These are phyloP conservation scores for Eptatretus atami DNA, from an alignment of 2,797 vertebrate species.

Conservation along the genomic window DNA sequence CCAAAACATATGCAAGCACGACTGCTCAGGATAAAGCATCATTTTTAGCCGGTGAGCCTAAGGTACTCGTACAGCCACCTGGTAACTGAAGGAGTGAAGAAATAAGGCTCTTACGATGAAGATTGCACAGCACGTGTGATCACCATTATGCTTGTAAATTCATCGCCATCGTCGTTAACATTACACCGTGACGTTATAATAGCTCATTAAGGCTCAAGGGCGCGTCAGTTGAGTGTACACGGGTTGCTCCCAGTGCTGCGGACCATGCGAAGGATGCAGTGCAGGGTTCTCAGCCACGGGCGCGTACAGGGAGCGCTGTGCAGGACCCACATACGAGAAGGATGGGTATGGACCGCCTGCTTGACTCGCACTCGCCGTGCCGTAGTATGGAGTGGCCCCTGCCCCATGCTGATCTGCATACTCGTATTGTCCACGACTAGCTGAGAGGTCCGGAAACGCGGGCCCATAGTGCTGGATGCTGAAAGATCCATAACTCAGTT, in stretches of 20 bases:
- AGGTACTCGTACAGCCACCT: too few relatives aligned
- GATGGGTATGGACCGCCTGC: not conserved
- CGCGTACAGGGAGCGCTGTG: conserved; percentile 1
- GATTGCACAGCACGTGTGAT: too few relatives aligned
- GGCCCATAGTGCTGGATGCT: conserved; percentile 26
- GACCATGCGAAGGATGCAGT: conserved; percentile 35
- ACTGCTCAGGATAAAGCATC: too few relatives aligned
- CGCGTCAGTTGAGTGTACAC: conserved; percentile 75
- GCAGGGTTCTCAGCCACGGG: not conserved
- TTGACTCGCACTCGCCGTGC: not conserved
- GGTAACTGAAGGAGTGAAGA: too few relatives aligned
- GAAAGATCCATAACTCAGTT: conserved; percentile 41
- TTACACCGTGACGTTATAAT: too few relatives aligned
- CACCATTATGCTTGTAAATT: too few relatives aligned
- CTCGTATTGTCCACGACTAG: conserved; percentile 50
- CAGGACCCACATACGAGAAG: not conserved
- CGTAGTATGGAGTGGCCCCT: not conserved
- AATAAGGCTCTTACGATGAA: too few relatives aligned
- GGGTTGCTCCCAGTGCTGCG: conserved; percentile 72
- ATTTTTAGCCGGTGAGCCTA: too few relatives aligned
- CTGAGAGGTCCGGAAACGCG: conserved; percentile 16
- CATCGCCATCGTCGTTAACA: too few relatives aligned
- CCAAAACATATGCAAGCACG: too few relatives aligned
- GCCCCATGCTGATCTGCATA: conserved; percentile 73
- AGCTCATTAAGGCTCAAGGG: conserved; percentile 16